Base-by-base conservation (phyloP, 2,797 vertebrate species). In the Streptopelia turtur region DNA sequence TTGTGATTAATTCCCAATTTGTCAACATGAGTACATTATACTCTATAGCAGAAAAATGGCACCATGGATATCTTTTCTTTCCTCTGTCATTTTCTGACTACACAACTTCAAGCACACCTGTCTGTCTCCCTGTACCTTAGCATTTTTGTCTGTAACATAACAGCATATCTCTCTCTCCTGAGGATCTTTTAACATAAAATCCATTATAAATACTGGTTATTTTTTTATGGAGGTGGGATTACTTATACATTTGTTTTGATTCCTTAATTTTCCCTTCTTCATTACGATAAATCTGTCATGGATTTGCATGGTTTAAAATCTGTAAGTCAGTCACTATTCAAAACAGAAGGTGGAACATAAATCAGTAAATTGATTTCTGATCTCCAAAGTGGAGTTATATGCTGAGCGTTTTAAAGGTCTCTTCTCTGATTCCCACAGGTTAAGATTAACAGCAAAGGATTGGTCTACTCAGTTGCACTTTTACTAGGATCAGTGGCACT, bases 401-500 rank as follows among this genome's bases (percentile, higher is more conserved):
- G 22, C 39, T 79, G n/a, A 74, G 17, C 25, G 56, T 92, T 90
- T 52, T 78, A 83, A 95, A 91, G 14, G 13, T 61, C 0, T 95
- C n/a, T 28, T 16, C 31, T 89, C 28, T 96, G 14, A 96, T 72
- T 92, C 87, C 70, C 93, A 57, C 96, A 99, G 99, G 99, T 99
- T 90, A 98, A 97, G 97, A 99, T 99, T 95, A 99, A 99, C 98
- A 99, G 99, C 94, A 98, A 98, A 87, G 99, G 99, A 31, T 95
- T 99, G 93, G 89, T 99, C 82, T 99, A 99, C 94, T 99, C 99
- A 0, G 99, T 99, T 96, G 98, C 98, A 74, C 98, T 99, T 96
- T 96, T 99, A 79, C 98, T 99, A 94, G 99, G 98, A 89, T 99
- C 99, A 4, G 99, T 99, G 39, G 99, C 98, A 63, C 98, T 99